Evolutionary conservation across 1,140 invertebrate species (phyloP), one percentile per base, ranked within the genome.

Genomic region (Eriosoma lanigerum): DNA sequence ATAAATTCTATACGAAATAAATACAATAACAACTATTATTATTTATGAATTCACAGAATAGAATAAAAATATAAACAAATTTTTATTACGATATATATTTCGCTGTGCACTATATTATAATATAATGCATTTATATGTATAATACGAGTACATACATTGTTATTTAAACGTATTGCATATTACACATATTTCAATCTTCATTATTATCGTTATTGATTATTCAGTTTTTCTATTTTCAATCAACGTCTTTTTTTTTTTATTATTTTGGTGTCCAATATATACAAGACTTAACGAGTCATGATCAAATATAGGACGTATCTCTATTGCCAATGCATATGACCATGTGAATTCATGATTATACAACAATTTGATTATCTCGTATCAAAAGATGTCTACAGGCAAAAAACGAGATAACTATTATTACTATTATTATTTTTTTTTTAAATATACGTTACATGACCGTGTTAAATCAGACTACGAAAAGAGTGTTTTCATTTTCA

Each of bases 201-300:
- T 13, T 60, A 15, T 60, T 15, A 29, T 60, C 24, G 19, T 62
- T 32, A 9, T 13, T 21, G 10, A 21, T 46, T 68, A 68, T 21
- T 13, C n/a, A 4, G 46, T 68, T 68, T 68, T 46, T 13, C 15
- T 21, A 15, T 68, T 32, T 10, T 66, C 32, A 44, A n/a, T 38
- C 32, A 38, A 21, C n/a, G 10, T 15, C 10, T 17, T 3, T 66
- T 60, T n/a, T n/a, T 6, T 21, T 5, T 46, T 46, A 46, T 68
- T 46, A 19, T 44, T 24, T 24, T 2, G 38, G 1, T n/a, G 32
- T 13, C 29, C 32, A 21, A 5, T 66, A 17, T 46, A 4, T 21
- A 46, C 64, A 68, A 46, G 64, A 68, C 38, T 68, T 68, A 68
- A 68, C 32, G 64, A 46, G 46, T 21, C 32, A 5, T 24, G 12